Evolutionary conservation across 1,140 invertebrate genomes (phyloP).

Genomic region (Diorhabda sublineata): DNA sequence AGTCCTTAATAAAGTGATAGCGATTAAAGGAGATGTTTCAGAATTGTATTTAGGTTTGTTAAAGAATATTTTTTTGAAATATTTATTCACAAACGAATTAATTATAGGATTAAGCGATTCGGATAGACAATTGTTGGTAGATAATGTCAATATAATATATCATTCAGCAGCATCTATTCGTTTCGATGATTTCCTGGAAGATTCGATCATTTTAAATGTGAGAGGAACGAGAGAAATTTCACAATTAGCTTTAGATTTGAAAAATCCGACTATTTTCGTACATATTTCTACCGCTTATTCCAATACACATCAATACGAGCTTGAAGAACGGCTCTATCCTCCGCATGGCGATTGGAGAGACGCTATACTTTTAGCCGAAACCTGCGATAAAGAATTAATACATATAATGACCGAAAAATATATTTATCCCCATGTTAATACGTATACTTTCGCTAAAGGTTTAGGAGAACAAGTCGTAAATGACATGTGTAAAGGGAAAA

Average conservation of each 20-base stretch:
- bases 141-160: constrained; percentile 79
- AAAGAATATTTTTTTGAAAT: background rate
- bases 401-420: constrained; percentile 66
- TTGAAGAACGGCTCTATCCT: constrained; percentile 77
- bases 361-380: constrained; percentile 76
- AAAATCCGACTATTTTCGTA: constrained; percentile 59
- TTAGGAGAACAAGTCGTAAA: constrained; percentile 72
- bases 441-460: constrained; percentile 81
- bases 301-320: constrained; percentile 47
- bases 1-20: constrained; percentile 64
- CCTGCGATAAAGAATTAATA: constrained; percentile 64
- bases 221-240: constrained; percentile 54
- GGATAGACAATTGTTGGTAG: constrained; percentile 56
- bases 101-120: constrained; percentile 34
- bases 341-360: constrained; percentile 79
- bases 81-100: background rate
- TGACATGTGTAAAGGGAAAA: constrained; percentile 57
- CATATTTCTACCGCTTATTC: constrained; percentile 51
- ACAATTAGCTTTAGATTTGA: constrained; percentile 54
- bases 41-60: constrained; percentile 54
- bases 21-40: constrained; percentile 73
- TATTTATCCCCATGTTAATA: constrained; percentile 71
- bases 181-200: constrained; percentile 71
- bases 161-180: constrained; percentile 90
- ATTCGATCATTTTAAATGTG: constrained; percentile 54